Percentiles rank a stretch among this genome's conserved stretches.
These are phyloP conservation scores for Gibbula magus DNA, from an alignment of 2,888 invertebrate genomes.

Conservation along the genomic window DNA sequence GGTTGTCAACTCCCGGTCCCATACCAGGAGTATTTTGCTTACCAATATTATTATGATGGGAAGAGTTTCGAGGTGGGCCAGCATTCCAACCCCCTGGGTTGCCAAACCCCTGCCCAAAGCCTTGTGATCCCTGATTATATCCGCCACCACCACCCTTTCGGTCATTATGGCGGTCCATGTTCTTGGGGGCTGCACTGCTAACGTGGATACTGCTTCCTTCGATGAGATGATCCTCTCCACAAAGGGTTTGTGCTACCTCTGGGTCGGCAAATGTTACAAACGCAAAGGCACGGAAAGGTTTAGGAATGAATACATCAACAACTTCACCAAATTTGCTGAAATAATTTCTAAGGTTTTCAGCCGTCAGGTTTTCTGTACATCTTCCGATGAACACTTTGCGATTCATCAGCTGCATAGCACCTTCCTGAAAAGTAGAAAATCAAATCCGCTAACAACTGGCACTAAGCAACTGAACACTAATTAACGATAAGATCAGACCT, in stretches of 20 bases:
- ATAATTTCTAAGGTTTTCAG: conserved; percentile 91
- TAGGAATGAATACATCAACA: conserved; percentile 96
- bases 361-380: conserved; percentile 92
- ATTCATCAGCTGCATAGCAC: conserved; percentile 65
- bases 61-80: not conserved
- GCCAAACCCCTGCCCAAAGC: conserved; percentile 34
- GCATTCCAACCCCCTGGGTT: conserved; percentile 35
- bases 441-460: too few species aligned
- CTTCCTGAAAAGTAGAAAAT: too few species aligned
- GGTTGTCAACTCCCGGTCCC: not conserved
- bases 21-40: not conserved
- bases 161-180: conserved; percentile 56
- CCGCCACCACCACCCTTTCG: conserved; percentile 31
- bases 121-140: conserved; percentile 26
- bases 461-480: too few species aligned
- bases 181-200: conserved; percentile 73
- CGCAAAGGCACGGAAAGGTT: conserved; percentile 84
- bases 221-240: conserved; percentile 95
- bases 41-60: conserved; percentile 10
- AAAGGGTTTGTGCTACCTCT: conserved; percentile 90
- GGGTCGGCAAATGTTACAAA: conserved; percentile 96
- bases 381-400: conserved; percentile 95
- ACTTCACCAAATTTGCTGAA: conserved; percentile 91
- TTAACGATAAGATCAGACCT: too few species aligned
- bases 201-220: conserved; percentile 85